These are phyloP conservation scores for Therioaphis trifolii DNA, from an alignment of 2,888 invertebrate genomes.

Conservation along the genomic window DNA sequence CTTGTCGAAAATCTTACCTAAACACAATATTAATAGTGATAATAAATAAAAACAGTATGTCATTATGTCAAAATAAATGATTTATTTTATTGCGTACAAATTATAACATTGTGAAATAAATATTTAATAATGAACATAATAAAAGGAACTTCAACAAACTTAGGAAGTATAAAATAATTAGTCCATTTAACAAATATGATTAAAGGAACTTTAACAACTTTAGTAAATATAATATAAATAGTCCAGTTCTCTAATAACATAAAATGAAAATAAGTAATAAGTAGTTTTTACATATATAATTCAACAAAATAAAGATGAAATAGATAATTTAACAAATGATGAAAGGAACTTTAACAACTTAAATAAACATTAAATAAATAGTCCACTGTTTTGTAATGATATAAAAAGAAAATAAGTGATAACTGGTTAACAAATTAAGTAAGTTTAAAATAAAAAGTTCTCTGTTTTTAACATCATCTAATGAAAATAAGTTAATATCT, in stretches of 20 bases:
- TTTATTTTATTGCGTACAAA: slow-evolving; percentile 8
- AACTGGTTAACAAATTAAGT: slow-evolving; percentile 9
- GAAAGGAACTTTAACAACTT: too few species aligned
- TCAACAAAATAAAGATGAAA: slow-evolving; percentile 2
- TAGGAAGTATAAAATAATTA: too few species aligned
- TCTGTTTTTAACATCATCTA: too few species aligned
- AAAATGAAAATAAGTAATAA: slow-evolving; percentile 2
- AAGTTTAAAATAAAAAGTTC: too few species aligned
- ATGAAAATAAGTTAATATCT: too few species aligned
- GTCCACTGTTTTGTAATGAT: slow-evolving; percentile 1
- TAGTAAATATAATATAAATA: slow-evolving; percentile 7
- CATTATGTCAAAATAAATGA: slow-evolving; percentile 15
- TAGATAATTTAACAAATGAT: too few species aligned
- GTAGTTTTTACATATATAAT: neutral
- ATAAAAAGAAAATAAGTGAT: slow-evolving; percentile 23
- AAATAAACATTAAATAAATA: too few species aligned
- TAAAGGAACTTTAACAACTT: too few species aligned
- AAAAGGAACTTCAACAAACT: slow-evolving; percentile 14
- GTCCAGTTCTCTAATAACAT: neutral
- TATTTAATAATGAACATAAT: too few species aligned
- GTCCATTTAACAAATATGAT: too few species aligned
- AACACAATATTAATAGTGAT: neutral
- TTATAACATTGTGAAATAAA: slow-evolving; percentile 11
- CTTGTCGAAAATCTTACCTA: too few species aligned
- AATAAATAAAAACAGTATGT: slow-evolving; percentile 5